Evolutionary conservation across 2,888 invertebrate species (phyloP).

Genomic region (Lingula anatina): DNA sequence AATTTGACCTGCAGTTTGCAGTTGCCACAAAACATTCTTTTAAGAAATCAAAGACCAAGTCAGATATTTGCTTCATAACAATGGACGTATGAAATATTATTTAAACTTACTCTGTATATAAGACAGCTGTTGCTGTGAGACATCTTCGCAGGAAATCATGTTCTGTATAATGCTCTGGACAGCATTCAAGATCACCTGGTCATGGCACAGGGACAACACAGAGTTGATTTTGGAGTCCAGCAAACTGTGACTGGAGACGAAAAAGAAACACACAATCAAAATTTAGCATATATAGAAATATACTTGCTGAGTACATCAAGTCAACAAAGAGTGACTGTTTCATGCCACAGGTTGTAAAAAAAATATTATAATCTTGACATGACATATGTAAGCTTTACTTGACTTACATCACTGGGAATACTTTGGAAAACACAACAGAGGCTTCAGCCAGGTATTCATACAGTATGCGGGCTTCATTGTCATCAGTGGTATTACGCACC

Average conservation of each 20-base stretch:
- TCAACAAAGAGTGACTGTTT: too few relatives aligned
- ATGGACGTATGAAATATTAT: too few relatives aligned
- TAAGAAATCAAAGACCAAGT: too few relatives aligned
- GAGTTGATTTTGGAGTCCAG: constrained; percentile 94
- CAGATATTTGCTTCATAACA: neutral
- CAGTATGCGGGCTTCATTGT: constrained; percentile 85
- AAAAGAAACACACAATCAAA: neutral
- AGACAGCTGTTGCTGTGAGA: constrained; percentile 88
- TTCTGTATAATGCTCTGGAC: constrained; percentile 96
- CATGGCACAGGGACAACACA: constrained; percentile 86
- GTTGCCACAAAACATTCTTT: neutral
- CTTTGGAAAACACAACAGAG: constrained; percentile 93
- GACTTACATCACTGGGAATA: constrained; percentile 83
- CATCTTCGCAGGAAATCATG: constrained; percentile 88
- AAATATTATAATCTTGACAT: too few relatives aligned
- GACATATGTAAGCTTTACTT: too few relatives aligned
- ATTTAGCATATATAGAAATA: neutral
- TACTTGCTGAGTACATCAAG: neutral
- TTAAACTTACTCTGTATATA: constrained; percentile 75
- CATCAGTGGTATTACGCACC: constrained; percentile 94
- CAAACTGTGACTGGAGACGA: constrained; percentile 74
- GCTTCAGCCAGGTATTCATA: constrained; percentile 97
- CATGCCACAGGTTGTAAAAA: too few relatives aligned
- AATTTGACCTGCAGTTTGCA: neutral
- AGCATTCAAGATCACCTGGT: constrained; percentile 88